Percentiles rank a stretch among this genome's conserved stretches.
These are phyloP conservation scores for Dione juno DNA, from an alignment of 2,888 invertebrate genomes.

Conservation along the genomic window DNA sequence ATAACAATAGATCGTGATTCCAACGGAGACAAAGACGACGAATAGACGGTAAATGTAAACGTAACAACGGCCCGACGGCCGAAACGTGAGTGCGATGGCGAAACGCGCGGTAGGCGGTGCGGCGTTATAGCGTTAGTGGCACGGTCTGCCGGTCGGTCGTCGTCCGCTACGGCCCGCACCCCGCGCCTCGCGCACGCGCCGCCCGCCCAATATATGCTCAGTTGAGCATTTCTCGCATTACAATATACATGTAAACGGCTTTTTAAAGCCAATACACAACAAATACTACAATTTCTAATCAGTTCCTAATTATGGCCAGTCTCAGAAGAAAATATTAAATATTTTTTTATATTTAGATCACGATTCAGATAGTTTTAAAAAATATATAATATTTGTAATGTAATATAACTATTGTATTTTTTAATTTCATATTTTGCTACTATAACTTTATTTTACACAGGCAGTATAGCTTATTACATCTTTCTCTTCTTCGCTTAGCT, in stretches of 20 bases:
- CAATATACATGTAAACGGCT: constrained; percentile 70
- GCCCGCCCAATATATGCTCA: constrained; percentile 64
- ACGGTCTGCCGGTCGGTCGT: constrained; percentile 53
- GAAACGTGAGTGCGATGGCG: constrained; percentile 70
- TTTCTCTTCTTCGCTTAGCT: constrained; percentile 21
- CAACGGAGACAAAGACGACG: constrained; percentile 68
- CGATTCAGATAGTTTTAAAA: no score
- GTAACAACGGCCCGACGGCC: constrained; percentile 62
- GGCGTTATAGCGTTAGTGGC: constrained; percentile 47
- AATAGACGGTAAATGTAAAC: constrained; percentile 47
- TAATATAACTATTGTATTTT: no score
- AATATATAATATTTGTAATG: no score
- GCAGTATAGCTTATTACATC: background rate
- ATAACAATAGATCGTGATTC: constrained; percentile 66
- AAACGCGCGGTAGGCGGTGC: constrained; percentile 47
- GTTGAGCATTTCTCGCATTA: constrained; percentile 63
- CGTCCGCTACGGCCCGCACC: constrained; percentile 56
- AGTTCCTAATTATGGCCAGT: background rate
- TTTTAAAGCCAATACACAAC: constrained; percentile 58
- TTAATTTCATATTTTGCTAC: no score
- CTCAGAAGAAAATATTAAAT: no score
- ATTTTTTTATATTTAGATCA: no score
- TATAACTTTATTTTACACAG: background rate
- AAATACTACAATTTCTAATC: background rate
- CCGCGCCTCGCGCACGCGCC: constrained; percentile 67